Conservation (phyloP, 2,888 invertebrate species). For the Sturmia bella region DNA sequence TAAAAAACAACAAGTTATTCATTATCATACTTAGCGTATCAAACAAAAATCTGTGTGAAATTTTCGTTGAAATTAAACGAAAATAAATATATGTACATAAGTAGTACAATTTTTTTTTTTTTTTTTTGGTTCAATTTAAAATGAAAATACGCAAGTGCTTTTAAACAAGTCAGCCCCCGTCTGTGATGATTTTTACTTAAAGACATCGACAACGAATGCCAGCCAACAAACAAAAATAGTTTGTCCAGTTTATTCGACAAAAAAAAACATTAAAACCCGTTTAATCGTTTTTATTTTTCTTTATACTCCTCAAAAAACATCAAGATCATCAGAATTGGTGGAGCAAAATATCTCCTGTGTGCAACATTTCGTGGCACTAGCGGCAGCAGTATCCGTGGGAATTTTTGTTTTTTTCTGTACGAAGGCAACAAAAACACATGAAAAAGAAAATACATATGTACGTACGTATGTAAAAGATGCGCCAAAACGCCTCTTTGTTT, state of each 20-base stretch:
- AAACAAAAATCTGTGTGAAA: slow-evolving; percentile 65
- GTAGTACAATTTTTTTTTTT: slow-evolving; percentile 13
- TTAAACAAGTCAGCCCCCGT: slow-evolving; percentile 56
- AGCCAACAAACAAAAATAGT: slow-evolving; percentile 24
- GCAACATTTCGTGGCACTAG: slow-evolving; percentile 52
- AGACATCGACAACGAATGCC: slow-evolving; percentile 40
- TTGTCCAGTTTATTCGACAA: slow-evolving; percentile 53
- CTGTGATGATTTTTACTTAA: slow-evolving; percentile 47
- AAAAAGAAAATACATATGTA: no score
- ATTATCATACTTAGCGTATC: slow-evolving; percentile 46
- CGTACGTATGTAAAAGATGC: slow-evolving; percentile 66
- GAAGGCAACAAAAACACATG: slow-evolving; percentile 28
- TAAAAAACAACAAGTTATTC: slow-evolving; percentile 51
- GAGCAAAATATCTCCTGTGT: slow-evolving; percentile 27
- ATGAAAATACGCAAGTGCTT: slow-evolving; percentile 60
- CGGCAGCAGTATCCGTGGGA: slow-evolving; percentile 64
- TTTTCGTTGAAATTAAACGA: slow-evolving; percentile 61
- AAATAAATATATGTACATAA: slow-evolving; percentile 31
- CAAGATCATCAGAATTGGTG: slow-evolving; percentile 49
- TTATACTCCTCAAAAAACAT: slow-evolving; percentile 46
- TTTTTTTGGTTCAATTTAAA: slow-evolving; percentile 17
- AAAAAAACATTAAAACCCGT: slow-evolving; percentile 54
- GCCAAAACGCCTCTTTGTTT: slow-evolving; percentile 69
- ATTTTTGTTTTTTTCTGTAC: slow-evolving; percentile 51
- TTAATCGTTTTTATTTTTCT: slow-evolving; percentile 46